Base-by-base conservation (phyloP, 2,797 vertebrate species). In the Molothrus aeneus region DNA sequence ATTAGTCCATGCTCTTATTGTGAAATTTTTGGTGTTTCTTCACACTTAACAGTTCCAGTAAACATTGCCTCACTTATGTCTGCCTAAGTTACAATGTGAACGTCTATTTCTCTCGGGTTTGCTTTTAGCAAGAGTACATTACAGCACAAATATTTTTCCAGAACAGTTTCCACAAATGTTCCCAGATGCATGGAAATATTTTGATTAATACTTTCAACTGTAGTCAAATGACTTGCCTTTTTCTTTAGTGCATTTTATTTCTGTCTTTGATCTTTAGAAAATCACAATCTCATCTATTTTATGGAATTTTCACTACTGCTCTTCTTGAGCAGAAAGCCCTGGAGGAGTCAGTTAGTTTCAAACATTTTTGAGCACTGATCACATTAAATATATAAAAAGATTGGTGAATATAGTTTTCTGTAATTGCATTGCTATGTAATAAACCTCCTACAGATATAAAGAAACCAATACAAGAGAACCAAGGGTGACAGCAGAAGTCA, bases 61-160 rank as follows among this genome's bases (percentile, higher is more conserved):
- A 96, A 96, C 59, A 94, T 96, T 97, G 95, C 94, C 32, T 96
- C 90, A 96, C 68, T 93, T 78, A 75, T 36, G 80, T 88, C 92
- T 91, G 86, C 82, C 69, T 83, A 75, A 83, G 86, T 90, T 93
- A 94, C 88, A 92, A 89, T 79, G 50, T 74, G 94, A 95, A 91
- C 69, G 89, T 93, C 89, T 93, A 93, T 96, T 96, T 96, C 93
- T 95, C 93, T 95, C 83, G 84, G 91, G 88, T 95, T 95, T 95
- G 53, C 74, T 96, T 93, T 96, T 78, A 95, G 92, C 82, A 96
- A 95, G 92, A 92, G 70, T 91, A 79, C 66, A 91, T 94, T 93
- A 90, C 88, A 95, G 86, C 82, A 94, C 89, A 97, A 95, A 94
- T 87, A 96, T 94, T 95, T 96, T 96, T 94, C 80, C 93, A 95